phyloP scores from a whole-genome alignment of 2,113 vertebrate species.

The Poeciliopsis prolifica region DNA sequence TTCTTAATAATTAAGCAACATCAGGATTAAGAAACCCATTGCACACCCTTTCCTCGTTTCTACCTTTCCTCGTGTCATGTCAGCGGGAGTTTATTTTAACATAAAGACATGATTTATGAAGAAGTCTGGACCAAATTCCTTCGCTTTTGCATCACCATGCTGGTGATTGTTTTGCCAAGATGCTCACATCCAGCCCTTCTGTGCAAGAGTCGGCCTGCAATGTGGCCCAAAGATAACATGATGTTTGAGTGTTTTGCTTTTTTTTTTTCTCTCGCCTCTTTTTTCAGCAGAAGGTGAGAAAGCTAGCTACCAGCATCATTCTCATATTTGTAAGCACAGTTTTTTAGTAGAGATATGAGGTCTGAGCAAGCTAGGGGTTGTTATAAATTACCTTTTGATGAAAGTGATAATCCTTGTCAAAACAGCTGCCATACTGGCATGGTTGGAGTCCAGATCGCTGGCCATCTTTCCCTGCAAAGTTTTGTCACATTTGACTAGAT shows the following conservation, averaged over 20 bases:
- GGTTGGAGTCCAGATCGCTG: constrained; percentile 70
- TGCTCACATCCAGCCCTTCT: constrained; percentile 50
- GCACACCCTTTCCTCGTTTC: constrained; percentile 18
- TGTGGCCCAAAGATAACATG: constrained; percentile 74
- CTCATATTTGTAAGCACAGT: constrained; percentile 79
- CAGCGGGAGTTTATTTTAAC: constrained; percentile 48
- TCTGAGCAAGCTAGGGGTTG: constrained; percentile 76
- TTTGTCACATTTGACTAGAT: constrained; percentile 82
- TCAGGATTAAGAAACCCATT: constrained; percentile 15
- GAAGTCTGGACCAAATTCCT: constrained; percentile 62
- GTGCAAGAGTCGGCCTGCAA: constrained; percentile 75
- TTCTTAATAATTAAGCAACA: constrained; percentile 7
- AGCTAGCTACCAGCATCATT: constrained; percentile 80
- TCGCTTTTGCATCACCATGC: constrained; percentile 62
- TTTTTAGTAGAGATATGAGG: constrained; percentile 76
- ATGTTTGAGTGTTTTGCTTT: constrained; percentile 68
- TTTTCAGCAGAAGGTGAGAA: constrained; percentile 81
- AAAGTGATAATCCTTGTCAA: constrained; percentile 83
- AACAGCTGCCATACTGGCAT: constrained; percentile 77
- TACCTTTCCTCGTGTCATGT: constrained; percentile 16
- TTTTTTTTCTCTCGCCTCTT: constrained; percentile 40
- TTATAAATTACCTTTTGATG: constrained; percentile 84
- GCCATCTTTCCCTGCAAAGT: constrained; percentile 69
- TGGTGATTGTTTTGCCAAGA: constrained; percentile 65
- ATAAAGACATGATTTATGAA: constrained; percentile 64